Base-by-base conservation (phyloP, 1,140 invertebrate species). In the Drosophila orosa region DNA sequence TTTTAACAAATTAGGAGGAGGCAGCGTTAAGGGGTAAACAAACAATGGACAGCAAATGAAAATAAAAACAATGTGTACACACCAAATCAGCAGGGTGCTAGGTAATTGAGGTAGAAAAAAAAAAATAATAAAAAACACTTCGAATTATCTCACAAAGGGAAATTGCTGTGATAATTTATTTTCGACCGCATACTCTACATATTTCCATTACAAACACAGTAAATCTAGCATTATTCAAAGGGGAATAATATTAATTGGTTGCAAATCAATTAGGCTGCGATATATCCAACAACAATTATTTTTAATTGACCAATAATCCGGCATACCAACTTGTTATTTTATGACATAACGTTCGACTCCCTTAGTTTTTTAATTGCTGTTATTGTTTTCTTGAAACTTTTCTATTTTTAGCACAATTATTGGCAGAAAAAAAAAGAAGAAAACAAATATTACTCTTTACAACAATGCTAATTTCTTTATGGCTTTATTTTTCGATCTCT, bases 381-480 rank as follows among this genome's bases (percentile, higher is more conserved):
- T 50, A 37, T 65, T 77, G 27, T 50, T 47, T 45, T 39, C 37
- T 44, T 33, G 13, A 1, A 52, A 19, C 13, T 22, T 2, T 62
- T 66, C 19, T 76, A 75, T 67, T 50, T 50, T 31, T 48, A 76
- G 24, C 6, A 12, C 3, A 19, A 33, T 24, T n/a, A 65, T 45
- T 50, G n/a, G n/a, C 6, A 48, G 45, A 17, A 17, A 29, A 48
- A 27, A 47, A 12, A 17, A 9, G 37, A 39, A 24, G 12, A 25
- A 47, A 39, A 24, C 27, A 13, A 48, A 47, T 39, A 19, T 73
- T n/a, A 50, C 42, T 45, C 45, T 62, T 83, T 62, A 67, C 25
- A 45, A 44, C 40, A 33, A 8, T 31, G 78, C 45, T 78, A 87
- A 85, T 75, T 84, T 66, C 29, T 79, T 82, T 73, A 82, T 68